These are phyloP conservation scores for Macrophya annulata DNA, from an alignment of 2,888 invertebrate species.

Conservation along the genomic window DNA sequence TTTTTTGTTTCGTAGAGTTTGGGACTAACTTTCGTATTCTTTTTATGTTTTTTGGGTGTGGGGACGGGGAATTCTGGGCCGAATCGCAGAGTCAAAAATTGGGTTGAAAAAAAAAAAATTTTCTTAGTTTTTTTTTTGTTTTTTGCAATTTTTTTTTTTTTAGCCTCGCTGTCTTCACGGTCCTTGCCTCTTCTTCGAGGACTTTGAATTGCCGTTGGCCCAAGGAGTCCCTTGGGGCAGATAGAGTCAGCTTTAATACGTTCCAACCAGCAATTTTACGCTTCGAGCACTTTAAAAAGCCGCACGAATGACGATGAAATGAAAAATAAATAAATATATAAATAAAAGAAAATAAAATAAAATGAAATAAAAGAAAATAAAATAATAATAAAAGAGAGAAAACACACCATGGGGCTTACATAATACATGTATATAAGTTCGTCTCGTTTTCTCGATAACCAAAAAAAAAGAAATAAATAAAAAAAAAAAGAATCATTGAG, in stretches of 20 bases:
- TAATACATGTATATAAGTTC: neutral
- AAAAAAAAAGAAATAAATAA: no score
- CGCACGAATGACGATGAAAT: conserved; percentile 56
- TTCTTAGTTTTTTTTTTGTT: neutral
- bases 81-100: neutral
- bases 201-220: conserved; percentile 35
- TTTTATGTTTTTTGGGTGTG: no score
- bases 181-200: conserved; percentile 25
- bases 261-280: conserved; percentile 75
- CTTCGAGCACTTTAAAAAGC: conserved; percentile 70
- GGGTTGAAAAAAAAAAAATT: neutral
- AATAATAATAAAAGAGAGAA: neutral
- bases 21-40: no score
- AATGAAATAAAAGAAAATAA: neutral
- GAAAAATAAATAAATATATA: neutral
- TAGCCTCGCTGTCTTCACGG: neutral
- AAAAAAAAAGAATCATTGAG: no score
- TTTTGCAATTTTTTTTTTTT: neutral
- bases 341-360: neutral
- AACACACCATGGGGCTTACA: neutral
- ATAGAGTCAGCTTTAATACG: conserved; percentile 70
- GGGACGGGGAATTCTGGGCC: no score
- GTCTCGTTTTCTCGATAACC: no score
- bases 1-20: no score
- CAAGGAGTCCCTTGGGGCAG: conserved; percentile 63